Percentiles rank a stretch among this genome's conserved stretches.
Evolutionary conservation across 2,797 vertebrate species (phyloP).

Genomic region (Intellagama lesueurii): DNA sequence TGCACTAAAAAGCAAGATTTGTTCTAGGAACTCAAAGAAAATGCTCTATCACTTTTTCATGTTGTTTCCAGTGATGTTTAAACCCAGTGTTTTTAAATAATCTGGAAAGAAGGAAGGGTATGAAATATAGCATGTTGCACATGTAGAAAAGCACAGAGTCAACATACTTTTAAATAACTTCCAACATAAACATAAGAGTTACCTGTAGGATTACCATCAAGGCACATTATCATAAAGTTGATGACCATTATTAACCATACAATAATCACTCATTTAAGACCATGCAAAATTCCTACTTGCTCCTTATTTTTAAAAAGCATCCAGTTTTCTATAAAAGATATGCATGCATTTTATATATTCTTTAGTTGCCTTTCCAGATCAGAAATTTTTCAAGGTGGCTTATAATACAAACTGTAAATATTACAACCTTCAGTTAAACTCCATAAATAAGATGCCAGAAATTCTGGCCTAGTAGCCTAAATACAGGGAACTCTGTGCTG

Average conservation of each 20-base stretch:
- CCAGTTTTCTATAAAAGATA: neutral
- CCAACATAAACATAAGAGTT: neutral
- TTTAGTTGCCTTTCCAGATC: neutral
- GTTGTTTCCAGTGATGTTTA: neutral
- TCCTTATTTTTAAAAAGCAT: neutral
- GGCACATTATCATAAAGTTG: neutral
- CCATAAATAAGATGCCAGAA: neutral
- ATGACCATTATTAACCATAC: neutral
- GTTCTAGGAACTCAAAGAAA: neutral
- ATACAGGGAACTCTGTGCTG: neutral
- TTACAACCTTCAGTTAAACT: neutral
- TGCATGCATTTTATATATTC: neutral
- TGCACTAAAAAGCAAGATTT: neutral
- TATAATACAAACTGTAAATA: neutral
- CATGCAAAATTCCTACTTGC: neutral
- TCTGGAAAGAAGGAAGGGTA: neutral
- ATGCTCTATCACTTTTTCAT: neutral
- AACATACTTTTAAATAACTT: neutral
- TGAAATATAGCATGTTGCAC: neutral
- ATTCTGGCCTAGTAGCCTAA: neutral
- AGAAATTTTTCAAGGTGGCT: neutral
- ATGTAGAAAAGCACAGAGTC: neutral
- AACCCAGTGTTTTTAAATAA: neutral
- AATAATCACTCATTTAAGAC: neutral
- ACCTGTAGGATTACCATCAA: neutral